Evolutionary conservation across 1,140 invertebrate genomes (phyloP).

Genomic region (Brachystomella parvula): DNA sequence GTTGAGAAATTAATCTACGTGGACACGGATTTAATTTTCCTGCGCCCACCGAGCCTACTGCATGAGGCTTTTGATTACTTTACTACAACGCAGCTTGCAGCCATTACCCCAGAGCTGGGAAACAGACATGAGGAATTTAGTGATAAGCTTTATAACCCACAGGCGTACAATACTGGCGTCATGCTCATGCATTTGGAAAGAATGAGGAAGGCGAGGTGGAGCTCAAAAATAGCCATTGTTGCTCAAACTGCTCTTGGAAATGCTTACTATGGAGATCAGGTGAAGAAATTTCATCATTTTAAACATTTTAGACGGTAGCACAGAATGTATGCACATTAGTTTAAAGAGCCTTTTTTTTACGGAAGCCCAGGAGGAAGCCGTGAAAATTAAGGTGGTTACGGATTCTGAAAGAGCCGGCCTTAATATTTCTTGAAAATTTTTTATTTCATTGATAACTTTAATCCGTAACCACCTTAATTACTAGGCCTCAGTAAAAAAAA

Average conservation of each 20-base stretch:
- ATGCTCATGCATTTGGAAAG: not conserved
- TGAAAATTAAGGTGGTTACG: too few relatives aligned
- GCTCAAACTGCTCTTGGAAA: not conserved
- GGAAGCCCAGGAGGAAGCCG: too few relatives aligned
- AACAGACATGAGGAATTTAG: not conserved
- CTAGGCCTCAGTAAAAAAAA: too few relatives aligned
- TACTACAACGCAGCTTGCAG: not conserved
- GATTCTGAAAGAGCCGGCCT: too few relatives aligned
- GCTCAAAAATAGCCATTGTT: not conserved
- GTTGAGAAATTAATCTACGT: not conserved
- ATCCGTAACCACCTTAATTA: too few relatives aligned
- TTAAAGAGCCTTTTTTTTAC: too few relatives aligned
- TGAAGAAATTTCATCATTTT: too few relatives aligned
- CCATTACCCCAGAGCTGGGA: not conserved
- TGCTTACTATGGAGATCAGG: slow-evolving; percentile 3
- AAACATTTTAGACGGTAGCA: too few relatives aligned
- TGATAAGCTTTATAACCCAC: not conserved
- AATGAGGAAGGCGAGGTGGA: not conserved
- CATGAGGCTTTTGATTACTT: not conserved
- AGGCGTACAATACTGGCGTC: not conserved
- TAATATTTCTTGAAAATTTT: too few relatives aligned
- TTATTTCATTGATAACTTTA: too few relatives aligned
- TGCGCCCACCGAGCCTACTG: not conserved
- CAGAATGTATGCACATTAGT: too few relatives aligned
- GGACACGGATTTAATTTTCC: not conserved